A percentile compares a stretch with the other conserved stretches of the same genome.
These are phyloP conservation scores for Ophion ellenae DNA, from an alignment of 2,888 invertebrate genomes.

Conservation along the genomic window DNA sequence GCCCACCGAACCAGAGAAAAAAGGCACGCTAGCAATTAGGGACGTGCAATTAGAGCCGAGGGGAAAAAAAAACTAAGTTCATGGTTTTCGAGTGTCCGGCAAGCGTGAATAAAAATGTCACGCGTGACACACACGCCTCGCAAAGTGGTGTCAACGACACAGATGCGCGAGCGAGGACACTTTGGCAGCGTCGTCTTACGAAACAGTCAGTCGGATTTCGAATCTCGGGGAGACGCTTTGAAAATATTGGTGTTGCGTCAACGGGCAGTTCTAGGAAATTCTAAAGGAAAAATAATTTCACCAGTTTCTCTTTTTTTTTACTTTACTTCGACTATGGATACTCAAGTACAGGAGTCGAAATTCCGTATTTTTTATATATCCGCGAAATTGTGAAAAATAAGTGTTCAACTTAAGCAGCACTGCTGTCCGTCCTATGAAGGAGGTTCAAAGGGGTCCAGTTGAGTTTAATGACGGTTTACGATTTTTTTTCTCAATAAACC, in stretches of 20 bases:
- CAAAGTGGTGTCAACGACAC: slow-evolving; percentile 37
- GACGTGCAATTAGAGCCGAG: slow-evolving; percentile 53
- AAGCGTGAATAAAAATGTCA: slow-evolving; percentile 61
- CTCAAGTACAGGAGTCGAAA: too few species aligned
- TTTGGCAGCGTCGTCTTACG: slow-evolving; percentile 30
- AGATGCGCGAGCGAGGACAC: not conserved
- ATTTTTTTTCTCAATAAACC: too few species aligned
- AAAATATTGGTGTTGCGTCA: not conserved
- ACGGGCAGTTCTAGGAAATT: not conserved
- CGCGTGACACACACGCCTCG: slow-evolving; percentile 64
- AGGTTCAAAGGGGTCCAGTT: too few species aligned
- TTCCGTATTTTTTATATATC: too few species aligned
- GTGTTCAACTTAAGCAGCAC: too few species aligned
- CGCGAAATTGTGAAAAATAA: too few species aligned
- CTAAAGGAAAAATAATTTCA: not conserved
- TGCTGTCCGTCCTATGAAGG: too few species aligned
- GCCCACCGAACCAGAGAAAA: not conserved
- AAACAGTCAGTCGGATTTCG: slow-evolving; percentile 50
- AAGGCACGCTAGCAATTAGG: slow-evolving; percentile 34
- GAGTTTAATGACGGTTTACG: too few species aligned
- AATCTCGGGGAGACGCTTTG: slow-evolving; percentile 31
- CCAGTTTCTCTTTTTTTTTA: too few species aligned
- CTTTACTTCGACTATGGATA: too few species aligned
- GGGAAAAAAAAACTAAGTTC: slow-evolving; percentile 18
- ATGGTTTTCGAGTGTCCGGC: slow-evolving; percentile 64